These are phyloP conservation scores for Iphiclides podalirius DNA, from an alignment of 2,888 invertebrate species.

Conservation along the genomic window DNA sequence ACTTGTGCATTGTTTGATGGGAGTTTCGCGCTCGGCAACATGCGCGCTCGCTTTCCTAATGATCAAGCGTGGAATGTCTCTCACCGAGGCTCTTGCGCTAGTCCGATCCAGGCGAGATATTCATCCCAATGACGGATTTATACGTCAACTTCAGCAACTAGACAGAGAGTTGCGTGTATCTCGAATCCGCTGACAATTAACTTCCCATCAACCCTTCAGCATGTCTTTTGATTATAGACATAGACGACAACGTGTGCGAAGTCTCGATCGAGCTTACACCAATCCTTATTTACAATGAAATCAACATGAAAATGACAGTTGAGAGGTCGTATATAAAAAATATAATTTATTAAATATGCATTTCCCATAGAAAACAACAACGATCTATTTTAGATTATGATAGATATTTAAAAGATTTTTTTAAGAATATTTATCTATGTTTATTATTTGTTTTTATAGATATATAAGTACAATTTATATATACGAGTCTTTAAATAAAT, in stretches of 20 bases:
- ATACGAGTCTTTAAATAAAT: not conserved
- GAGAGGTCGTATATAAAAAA: slow-evolving; percentile 4
- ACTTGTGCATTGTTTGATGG: slow-evolving; percentile 89
- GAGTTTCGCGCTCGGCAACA: slow-evolving; percentile 90
- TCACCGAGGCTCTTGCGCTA: slow-evolving; percentile 85
- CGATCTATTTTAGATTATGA: not conserved
- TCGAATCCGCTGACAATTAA: slow-evolving; percentile 69
- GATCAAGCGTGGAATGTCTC: slow-evolving; percentile 87
- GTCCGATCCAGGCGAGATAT: slow-evolving; percentile 86
- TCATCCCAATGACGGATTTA: slow-evolving; percentile 89
- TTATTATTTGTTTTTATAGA: not conserved
- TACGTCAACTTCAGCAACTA: slow-evolving; percentile 87
- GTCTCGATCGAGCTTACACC: slow-evolving; percentile 57
- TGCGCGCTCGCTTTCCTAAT: slow-evolving; percentile 90
- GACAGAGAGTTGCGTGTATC: slow-evolving; percentile 80
- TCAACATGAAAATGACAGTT: slow-evolving; percentile 2
- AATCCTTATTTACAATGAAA: slow-evolving; percentile 36
- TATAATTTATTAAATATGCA: not conserved
- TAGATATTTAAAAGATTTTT: not conserved
- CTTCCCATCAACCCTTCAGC: slow-evolving; percentile 49
- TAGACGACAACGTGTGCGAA: slow-evolving; percentile 52
- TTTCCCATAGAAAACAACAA: not conserved
- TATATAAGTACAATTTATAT: not conserved
- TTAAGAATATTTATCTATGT: not conserved
- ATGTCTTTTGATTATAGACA: slow-evolving; percentile 42